Base-by-base conservation (phyloP, 2,888 invertebrate species). In the Homarus gammarus region DNA sequence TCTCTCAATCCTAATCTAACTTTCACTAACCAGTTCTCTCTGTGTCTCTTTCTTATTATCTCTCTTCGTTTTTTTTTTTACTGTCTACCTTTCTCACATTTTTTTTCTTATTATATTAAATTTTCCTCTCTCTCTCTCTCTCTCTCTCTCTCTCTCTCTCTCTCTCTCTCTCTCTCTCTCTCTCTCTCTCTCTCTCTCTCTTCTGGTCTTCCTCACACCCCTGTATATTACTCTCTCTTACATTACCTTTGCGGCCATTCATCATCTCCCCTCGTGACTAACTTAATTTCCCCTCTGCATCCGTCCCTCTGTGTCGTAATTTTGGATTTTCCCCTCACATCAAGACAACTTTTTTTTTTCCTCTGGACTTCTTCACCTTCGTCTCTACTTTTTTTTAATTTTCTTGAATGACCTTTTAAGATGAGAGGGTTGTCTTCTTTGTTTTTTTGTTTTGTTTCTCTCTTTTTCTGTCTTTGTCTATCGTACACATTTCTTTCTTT, bases 191-290 rank as follows among this genome's bases (percentile, higher is more conserved):
- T 56, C 68, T 68, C 87, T 85, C 77, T 27, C 64, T 49, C 78
- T 68, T 44, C 0, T 36, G 5, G 31, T 51, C 51, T 70, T 36
- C 68, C 51, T 33, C 75, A 33, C 31, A 36, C 84, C 75, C 64
- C 84, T 77, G 64, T 84, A 83, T 70, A 83, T 83, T 83, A 83
- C 83, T 72, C 83, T 49, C 83, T 51, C 84, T 75, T 75, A 75
- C 73, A 84, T 84, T 84, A 84, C 84, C 84, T 84, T 73, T 75
- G 84, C 61, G 72, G 27, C 38, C 84, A 84, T 84, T 84, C 84
- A 73, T 84, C 84, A 84, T 84, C 84, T 84, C 84, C 84, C 84
- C 75, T 73, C 70, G 84, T 84, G 84, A 84, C 84, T 84, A 84
- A 84, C 84, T 84, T 84, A 84, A 77, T 85, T 78, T 85, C 85